Base-by-base conservation (phyloP, 2,113 vertebrate species). In the Pangasianodon hypophthalmus region DNA sequence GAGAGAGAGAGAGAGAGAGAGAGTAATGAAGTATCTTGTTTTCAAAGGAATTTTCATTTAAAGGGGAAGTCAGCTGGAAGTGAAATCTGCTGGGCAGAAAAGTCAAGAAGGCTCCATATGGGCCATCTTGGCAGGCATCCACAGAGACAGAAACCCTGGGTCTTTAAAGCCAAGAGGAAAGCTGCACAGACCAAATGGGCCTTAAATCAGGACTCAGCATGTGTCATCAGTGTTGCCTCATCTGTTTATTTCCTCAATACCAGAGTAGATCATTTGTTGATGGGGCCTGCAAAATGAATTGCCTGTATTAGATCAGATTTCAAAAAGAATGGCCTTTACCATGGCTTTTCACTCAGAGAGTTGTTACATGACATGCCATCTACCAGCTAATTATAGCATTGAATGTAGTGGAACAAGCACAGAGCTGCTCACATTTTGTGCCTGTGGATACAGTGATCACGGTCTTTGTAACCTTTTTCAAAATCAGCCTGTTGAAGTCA, bases 101-200 rank as follows among this genome's bases (percentile, higher is more conserved):
- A 85, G 85, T 62, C 91, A 69, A 90, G 91, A 89, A 87, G 60
- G 80, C 69, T 85, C 93, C 93, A 94, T 94, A 92, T 95, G 93
- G 92, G 80, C 92, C 67, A 84, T 93, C 88, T 92, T 92, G 89
- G 91, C 93, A 88, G 19, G 10, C 50, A 18, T 92, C 90, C 92
- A 92, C 71, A 80, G 88, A 91, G 83, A 88, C 89, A 69, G 83
- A 89, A 87, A 88, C 90, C 91, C 86, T 86, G 90, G 90, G 89
- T 58, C 67, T 88, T 92, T 90, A 67, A 79, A 91, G 91, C 91
- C 92, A 91, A 92, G 87, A 88, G 89, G 81, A 80, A 46, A 90
- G 90, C 87, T 32, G 13, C 41, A 73, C 29, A 85, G 84, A 87
- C 91, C 92, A 91, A 48, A 75, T 87, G 44, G 87, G 83, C 80